Base-by-base conservation (phyloP, 53 echinoderm and acorn worm genomes). In the Paracentrotus lividus region DNA sequence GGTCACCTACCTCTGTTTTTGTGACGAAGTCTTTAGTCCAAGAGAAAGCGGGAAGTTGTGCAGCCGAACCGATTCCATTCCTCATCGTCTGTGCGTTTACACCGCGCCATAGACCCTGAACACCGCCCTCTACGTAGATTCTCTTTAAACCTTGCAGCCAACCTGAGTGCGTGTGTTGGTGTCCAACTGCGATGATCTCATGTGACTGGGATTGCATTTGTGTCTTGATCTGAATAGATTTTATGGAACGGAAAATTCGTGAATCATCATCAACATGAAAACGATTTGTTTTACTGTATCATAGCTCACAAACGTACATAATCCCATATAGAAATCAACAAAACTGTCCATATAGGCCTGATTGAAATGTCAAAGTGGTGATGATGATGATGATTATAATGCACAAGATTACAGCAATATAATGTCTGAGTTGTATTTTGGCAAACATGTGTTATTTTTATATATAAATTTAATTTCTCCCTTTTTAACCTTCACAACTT, bases 141-240 rank as follows among this genome's bases (percentile, higher is more conserved):
- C 49, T 90, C 18, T 59, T 59, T 3, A 98, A 93, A 7, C 96
- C 98, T 51, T 85, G 31, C 31, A 94, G 51, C 93, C 96, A 90
- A 42, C 96, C 94, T 52, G 49, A 32, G 85, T 98, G 98, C 7
- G 68, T 60, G 92, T 98, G 98, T 32, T 98, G 98, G 81, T 96
- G 95, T 20, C 98, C 98, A 1, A 98, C 98, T 36, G 98, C 98
- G 42, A 98, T 98, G 4, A 88, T 66, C 36, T 95, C 86, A 68
- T 78, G 88, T 7, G 98, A 94, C 49, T 95, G 96, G 5, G 98
- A 94, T 85, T 98, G 98, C 3, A 98, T 69, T 9, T 95, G 98
- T 20, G 98, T 98, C 91, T 98, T 98, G 9, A 98, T 88, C 98
- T 98, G 86, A 23, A 57, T 85, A n/a, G n/a, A n/a, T n/a, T n/a